Evolutionary conservation across 2,797 vertebrate species (phyloP), one percentile per base, ranked within the genome.

Genomic region (Urocyon cinereoargenteus): DNA sequence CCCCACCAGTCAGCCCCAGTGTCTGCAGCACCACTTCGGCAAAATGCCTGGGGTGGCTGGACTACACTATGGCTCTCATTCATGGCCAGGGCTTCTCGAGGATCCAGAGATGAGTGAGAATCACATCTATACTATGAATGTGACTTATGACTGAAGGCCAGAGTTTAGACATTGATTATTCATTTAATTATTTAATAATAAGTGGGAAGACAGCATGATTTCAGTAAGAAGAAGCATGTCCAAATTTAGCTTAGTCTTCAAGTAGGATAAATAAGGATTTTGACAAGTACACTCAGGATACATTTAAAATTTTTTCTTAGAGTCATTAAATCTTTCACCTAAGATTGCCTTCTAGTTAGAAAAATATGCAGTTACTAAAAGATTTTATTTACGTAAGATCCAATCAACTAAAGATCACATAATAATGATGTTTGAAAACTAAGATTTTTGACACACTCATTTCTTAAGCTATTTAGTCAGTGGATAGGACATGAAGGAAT

Each of bases 301-400:
- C 31, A 24, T 66, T 36, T 55, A 66, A 57, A 73, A 22, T 22
- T 34, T 4, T 7, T 55, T 78, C 95, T 31, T 22, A 49, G 14
- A n/a, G 68, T 90, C 22, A 75, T 70, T 40, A 93, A 77, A 36
- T 13, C 40, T 77, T 87, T 82, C 28, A 83, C 12, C 31, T 72
- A 12, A 90, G 34, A 75, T 91, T 90, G 66, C 14, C 45, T 95
- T 84, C 68, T 22, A 77, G 14, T 88, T 66, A 85, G 53, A 18
- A 82, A 90, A 94, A 92, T 81, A 26, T 6, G 72, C 21, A 86
- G 12, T 91, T 70, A 40, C 6, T 40, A 81, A 31, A 92, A 24
- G 66, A 90, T 90, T 78, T 77, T 72, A 51, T 78, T 95, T 82
- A 84, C 8, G 66, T 83, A 66, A 86, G 9, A 95, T 72, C 28